Evolutionary conservation across 2,888 invertebrate species (phyloP).

Genomic region (Petrophora chlorosata): DNA sequence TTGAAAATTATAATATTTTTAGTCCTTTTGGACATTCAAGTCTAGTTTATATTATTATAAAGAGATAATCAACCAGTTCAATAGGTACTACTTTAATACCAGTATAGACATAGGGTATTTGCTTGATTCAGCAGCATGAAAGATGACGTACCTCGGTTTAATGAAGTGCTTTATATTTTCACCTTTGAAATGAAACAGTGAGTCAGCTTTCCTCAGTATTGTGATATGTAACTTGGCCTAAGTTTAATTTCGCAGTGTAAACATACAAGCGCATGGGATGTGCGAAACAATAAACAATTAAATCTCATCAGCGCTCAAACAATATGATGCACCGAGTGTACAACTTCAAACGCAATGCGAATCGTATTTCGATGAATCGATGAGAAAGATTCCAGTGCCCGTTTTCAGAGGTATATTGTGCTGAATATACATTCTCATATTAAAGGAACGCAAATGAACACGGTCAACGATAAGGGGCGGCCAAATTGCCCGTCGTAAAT

Average conservation of each 20-base stretch:
- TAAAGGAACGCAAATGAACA: constrained; percentile 54
- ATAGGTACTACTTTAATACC: too few species aligned
- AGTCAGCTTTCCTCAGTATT: constrained; percentile 40
- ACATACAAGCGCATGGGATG: constrained; percentile 47
- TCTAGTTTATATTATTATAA: too few species aligned
- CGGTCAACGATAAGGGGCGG: constrained; percentile 54
- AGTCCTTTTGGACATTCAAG: too few species aligned
- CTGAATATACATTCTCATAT: constrained; percentile 37
- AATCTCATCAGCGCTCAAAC: constrained; percentile 54
- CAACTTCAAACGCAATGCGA: constrained; percentile 52
- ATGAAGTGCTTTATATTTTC: constrained; percentile 13
- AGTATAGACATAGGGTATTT: constrained; percentile 9
- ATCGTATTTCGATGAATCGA: constrained; percentile 38
- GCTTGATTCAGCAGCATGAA: not conserved
- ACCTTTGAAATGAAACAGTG: constrained; percentile 32
- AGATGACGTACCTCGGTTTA: constrained; percentile 1
- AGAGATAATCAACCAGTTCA: too few species aligned
- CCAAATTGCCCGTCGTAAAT: constrained; percentile 56
- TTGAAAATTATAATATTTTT: too few species aligned
- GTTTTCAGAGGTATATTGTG: constrained; percentile 34
- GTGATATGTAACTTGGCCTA: constrained; percentile 36
- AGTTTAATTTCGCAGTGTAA: constrained; percentile 50
- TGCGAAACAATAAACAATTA: constrained; percentile 64
- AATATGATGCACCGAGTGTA: constrained; percentile 48
- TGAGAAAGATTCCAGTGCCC: constrained; percentile 43